phyloP scores from a whole-genome alignment of 2,888 invertebrate species.

The Agapostemon virescens region DNA sequence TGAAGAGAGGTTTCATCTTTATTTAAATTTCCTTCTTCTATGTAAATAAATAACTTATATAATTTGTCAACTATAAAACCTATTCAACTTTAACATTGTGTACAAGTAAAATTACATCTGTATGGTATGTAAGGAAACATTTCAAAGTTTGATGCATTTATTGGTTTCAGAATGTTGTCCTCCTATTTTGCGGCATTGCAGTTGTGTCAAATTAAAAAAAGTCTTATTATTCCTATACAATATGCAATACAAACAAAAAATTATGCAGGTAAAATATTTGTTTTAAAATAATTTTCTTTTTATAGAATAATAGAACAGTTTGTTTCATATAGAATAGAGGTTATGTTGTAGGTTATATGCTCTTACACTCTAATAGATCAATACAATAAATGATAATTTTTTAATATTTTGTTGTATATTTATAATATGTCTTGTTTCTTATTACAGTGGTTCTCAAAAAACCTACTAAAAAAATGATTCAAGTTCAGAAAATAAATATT shows the following conservation, averaged over 20 bases:
- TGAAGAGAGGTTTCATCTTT: not conserved
- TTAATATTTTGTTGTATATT: not conserved
- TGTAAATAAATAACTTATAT: not conserved
- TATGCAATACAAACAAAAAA: constrained; percentile 58
- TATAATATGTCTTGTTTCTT: not conserved
- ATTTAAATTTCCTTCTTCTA: not conserved
- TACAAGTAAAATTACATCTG: not conserved
- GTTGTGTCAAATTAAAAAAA: constrained; percentile 29
- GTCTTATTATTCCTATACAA: constrained; percentile 55
- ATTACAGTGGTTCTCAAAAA: not conserved
- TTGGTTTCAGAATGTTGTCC: constrained; percentile 27
- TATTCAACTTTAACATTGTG: not conserved
- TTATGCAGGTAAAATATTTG: constrained; percentile 63
- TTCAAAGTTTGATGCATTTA: not conserved
- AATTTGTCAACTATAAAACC: not conserved
- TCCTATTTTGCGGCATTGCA: constrained; percentile 29
- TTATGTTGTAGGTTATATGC: constrained; percentile 15
- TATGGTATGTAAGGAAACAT: not conserved
- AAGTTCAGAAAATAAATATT: constrained; percentile 85
- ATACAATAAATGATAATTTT: not conserved
- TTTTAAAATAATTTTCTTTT: not conserved
- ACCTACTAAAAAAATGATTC: constrained; percentile 83
- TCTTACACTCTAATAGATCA: not conserved
- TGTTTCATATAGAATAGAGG: constrained; percentile 21
- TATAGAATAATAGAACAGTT: not conserved